Evolutionary conservation across 2,888 invertebrate genomes (phyloP).

Genomic region (Atrina japonica): DNA sequence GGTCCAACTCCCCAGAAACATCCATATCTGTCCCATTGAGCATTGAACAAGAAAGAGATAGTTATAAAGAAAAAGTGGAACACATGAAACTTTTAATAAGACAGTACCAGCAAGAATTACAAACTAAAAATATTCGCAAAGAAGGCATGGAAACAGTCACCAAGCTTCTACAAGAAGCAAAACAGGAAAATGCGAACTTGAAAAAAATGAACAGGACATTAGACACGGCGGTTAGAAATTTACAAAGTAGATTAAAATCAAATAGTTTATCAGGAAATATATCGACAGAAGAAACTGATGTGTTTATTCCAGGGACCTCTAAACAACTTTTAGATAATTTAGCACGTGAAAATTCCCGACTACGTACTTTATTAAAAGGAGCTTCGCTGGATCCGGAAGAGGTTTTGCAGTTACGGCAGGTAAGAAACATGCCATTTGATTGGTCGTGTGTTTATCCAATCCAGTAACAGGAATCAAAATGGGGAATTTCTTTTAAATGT

Average conservation of each 20-base stretch:
- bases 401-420: conserved; percentile 55
- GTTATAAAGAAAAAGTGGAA: conserved; percentile 62
- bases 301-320: conserved; percentile 68
- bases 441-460: conserved; percentile 6
- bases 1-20: conserved; percentile 26
- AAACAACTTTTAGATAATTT: conserved; percentile 70
- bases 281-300: conserved; percentile 65
- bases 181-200: conserved; percentile 60
- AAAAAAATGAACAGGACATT: conserved; percentile 59
- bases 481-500: conserved; percentile 15
- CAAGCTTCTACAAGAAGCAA: conserved; percentile 66
- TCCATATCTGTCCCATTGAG: conserved; percentile 25
- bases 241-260: conserved; percentile 65
- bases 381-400: conserved; percentile 60
- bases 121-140: conserved; percentile 61
- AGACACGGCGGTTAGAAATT: conserved; percentile 65
- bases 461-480: background rate
- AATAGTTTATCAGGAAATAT: conserved; percentile 62
- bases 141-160: conserved; percentile 71
- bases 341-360: conserved; percentile 68
- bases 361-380: conserved; percentile 56
- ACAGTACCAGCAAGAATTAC: conserved; percentile 63
- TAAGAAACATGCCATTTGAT: conserved; percentile 30
- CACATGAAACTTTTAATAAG: conserved; percentile 56
- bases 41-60: conserved; percentile 54